Percentiles rank a stretch among this genome's conserved stretches.
phyloP scores from a whole-genome alignment of 1,140 invertebrate species.

The Drosophila funebris region DNA sequence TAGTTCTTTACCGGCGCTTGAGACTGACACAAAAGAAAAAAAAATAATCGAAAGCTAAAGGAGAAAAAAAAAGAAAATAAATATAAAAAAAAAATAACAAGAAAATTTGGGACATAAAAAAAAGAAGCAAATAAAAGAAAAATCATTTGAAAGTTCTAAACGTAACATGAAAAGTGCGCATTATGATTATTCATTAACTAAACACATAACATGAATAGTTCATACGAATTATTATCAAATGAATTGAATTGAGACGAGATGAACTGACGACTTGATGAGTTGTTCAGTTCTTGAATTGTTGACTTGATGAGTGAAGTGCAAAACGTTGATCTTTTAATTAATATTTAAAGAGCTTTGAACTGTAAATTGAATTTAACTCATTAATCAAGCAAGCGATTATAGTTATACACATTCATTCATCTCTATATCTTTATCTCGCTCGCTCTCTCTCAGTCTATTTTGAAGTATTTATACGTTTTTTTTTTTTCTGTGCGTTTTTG shows the following conservation, averaged over 20 bases:
- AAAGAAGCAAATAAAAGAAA: conserved; percentile 16
- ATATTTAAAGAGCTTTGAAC: conserved; percentile 31
- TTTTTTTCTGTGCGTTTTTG: background rate
- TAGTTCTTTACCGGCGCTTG: conserved; percentile 76
- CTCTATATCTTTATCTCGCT: conserved; percentile 1
- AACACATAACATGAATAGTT: conserved; percentile 11
- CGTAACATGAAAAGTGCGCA: conserved; percentile 70
- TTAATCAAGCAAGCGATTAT: conserved; percentile 39
- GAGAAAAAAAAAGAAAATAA: conserved; percentile 1
- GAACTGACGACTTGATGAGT: background rate
- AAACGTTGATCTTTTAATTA: conserved; percentile 32
- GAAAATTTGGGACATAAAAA: background rate
- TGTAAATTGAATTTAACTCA: conserved; percentile 34
- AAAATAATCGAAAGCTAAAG: background rate
- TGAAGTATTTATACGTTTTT: background rate
- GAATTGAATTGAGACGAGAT: background rate
- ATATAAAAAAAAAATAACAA: background rate
- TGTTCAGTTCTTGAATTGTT: background rate
- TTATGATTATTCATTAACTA: conserved; percentile 19
- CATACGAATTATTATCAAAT: conserved; percentile 16
- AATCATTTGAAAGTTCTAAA: conserved; percentile 28
- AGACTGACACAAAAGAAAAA: conserved; percentile 46
- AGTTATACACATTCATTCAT: too few species aligned
- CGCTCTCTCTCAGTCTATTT: background rate
- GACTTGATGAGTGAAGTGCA: conserved; percentile 6